Evolutionary conservation across 2,113 vertebrate genomes (phyloP).

Genomic region (Hucho hucho): DNA sequence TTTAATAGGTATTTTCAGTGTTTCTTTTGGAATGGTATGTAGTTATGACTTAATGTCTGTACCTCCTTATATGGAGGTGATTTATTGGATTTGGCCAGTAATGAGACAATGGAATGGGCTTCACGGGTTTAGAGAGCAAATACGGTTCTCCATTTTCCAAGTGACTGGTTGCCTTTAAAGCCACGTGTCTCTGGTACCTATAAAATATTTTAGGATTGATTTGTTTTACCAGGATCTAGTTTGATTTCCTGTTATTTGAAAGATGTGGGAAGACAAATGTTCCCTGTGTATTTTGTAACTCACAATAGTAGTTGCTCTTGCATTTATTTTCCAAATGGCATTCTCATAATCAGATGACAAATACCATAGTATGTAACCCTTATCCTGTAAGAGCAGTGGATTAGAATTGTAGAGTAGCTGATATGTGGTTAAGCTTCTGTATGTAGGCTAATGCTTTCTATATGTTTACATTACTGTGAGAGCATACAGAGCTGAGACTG

Average conservation of each 20-base stretch:
- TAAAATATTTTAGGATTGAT: constrained; percentile 20
- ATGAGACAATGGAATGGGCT: constrained; percentile 15
- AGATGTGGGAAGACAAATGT: constrained; percentile 21
- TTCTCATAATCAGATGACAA: no score
- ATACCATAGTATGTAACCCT: no score
- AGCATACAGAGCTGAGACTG: constrained; percentile 32
- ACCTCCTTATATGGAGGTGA: constrained; percentile 13
- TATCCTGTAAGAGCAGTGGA: no score
- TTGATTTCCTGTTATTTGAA: constrained; percentile 31
- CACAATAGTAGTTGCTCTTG: no score
- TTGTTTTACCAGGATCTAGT: constrained; percentile 18
- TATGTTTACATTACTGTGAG: constrained; percentile 28
- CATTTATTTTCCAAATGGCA: no score
- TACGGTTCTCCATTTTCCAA: constrained; percentile 28
- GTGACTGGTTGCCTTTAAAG: constrained; percentile 29
- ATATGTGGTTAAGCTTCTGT: no score
- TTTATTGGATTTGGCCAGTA: constrained; percentile 31
- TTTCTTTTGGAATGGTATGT: constrained; percentile 39
- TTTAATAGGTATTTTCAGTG: constrained; percentile 22
- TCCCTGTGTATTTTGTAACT: background rate
- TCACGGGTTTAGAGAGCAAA: constrained; percentile 20
- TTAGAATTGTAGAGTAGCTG: no score
- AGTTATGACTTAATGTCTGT: constrained; percentile 53
- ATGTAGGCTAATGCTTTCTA: no score
- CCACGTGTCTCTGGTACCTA: constrained; percentile 25